Percentiles rank a stretch among this genome's conserved stretches.
Conservation (phyloP, 1,140 invertebrate species). For the Drosophila triauraria region DNA sequence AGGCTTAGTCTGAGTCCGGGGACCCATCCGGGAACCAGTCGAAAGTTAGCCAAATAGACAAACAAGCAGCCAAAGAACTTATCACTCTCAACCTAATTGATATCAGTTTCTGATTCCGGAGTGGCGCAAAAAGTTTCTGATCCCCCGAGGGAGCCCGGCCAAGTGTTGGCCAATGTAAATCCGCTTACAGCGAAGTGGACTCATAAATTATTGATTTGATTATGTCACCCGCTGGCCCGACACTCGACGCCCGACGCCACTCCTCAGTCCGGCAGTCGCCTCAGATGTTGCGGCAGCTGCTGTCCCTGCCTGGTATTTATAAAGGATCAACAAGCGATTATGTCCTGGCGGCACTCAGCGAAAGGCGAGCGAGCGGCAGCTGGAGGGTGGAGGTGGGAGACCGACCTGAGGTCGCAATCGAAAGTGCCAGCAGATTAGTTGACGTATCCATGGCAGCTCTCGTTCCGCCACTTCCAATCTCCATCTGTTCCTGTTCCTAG, state of each 20-base stretch:
- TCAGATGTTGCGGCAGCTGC: constrained; percentile 45
- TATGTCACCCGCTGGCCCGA: constrained; percentile 65
- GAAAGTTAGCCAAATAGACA: constrained; percentile 58
- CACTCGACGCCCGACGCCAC: constrained; percentile 11
- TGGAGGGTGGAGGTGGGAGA: not conserved
- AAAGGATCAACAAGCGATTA: constrained; percentile 83
- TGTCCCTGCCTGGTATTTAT: constrained; percentile 67
- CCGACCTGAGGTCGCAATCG: constrained; percentile 28
- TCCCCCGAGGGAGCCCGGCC: constrained; percentile 8
- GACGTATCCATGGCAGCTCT: constrained; percentile 51
- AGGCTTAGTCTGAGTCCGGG: not conserved
- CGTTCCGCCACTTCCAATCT: constrained; percentile 8
- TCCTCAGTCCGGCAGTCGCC: constrained; percentile 1
- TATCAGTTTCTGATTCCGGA: constrained; percentile 71
- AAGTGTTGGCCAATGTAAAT: constrained; percentile 77
- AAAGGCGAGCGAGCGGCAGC: not conserved
- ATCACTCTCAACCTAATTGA: constrained; percentile 80
- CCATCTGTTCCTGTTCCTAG: not conserved
- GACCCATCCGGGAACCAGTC: constrained; percentile 27
- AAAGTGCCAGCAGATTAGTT: constrained; percentile 74
- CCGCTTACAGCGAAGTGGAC: constrained; percentile 78
- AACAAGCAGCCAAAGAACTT: constrained; percentile 70
- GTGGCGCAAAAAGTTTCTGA: constrained; percentile 55
- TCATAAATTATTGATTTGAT: constrained; percentile 84
- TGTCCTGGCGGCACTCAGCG: constrained; percentile 63